A percentile compares a stretch with the other conserved stretches of the same genome.
These are phyloP conservation scores for Menidia menidia DNA, from an alignment of 2,797 vertebrate species.

Conservation along the genomic window DNA sequence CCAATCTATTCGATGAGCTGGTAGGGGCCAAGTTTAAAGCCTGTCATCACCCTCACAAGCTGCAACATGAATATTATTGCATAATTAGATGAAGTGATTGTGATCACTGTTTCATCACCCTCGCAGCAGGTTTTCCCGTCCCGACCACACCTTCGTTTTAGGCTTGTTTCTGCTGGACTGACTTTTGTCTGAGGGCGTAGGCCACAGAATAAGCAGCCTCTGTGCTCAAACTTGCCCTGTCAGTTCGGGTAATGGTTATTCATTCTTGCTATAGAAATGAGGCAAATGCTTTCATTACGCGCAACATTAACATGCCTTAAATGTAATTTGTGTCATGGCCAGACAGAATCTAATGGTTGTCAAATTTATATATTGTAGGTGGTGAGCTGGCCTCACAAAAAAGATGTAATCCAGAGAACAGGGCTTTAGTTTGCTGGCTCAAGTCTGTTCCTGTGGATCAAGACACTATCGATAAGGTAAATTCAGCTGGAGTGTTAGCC, in stretches of 20 bases:
- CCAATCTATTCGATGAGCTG: background rate
- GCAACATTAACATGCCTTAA: background rate
- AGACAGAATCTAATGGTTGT: slow-evolving; percentile 11
- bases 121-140: slow-evolving; percentile 15
- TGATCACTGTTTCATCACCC: slow-evolving; percentile 25
- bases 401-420: slow-evolving; percentile 52
- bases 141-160: slow-evolving; percentile 53
- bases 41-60: slow-evolving; percentile 25
- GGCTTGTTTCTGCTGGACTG: slow-evolving; percentile 61
- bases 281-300: background rate
- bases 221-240: slow-evolving; percentile 51
- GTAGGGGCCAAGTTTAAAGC: background rate
- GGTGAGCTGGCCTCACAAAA: slow-evolving; percentile 13
- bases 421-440: slow-evolving; percentile 85
- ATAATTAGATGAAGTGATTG: slow-evolving; percentile 24
- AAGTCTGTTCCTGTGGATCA: slow-evolving; percentile 80
- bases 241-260: slow-evolving; percentile 47
- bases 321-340: background rate
- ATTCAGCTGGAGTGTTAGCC: slow-evolving; percentile 1
- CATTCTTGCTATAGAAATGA: background rate
- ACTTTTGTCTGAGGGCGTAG: slow-evolving; percentile 49
- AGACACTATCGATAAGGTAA: slow-evolving; percentile 84
- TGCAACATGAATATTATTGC: slow-evolving; percentile 42
- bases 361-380: slow-evolving; percentile 40
- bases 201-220: slow-evolving; percentile 9